Base-by-base conservation (phyloP, 2,113 vertebrate genomes). In the Pangasianodon gigas region DNA sequence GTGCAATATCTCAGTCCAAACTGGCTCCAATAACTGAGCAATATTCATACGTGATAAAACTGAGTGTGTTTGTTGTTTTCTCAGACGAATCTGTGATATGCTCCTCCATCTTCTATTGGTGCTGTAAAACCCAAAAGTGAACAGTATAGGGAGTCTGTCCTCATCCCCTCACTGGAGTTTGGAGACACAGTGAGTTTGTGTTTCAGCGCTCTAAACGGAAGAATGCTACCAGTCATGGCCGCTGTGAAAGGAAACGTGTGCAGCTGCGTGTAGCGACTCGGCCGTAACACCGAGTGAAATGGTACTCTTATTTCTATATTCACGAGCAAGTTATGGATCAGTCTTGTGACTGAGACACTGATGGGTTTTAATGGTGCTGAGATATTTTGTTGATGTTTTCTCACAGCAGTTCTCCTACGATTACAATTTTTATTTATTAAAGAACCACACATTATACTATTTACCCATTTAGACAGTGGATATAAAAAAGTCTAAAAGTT, bases 161-260 rank as follows among this genome's bases (percentile, higher is more conserved):
- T 75, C 56, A 54, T 71, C 91, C 88, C 91, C 90, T 87, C 91
- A 90, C 89, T 91, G 89, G 89, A 77, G 86, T 84, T 88, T 92
- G 83, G 89, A 93, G 88, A 95, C 93, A 95, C 89, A 77, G 87
- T 60, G 89, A 91, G 91, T 88, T 90, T 92, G 92, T 85, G 65
- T 58, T 90, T 84, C 75, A 18, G 44, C 41, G 48, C 90, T 90
- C 88, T 85, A 89, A 48, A 93, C 69, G 71, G 86, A 93, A 92
- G 92, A 93, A 93, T 92, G 87, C 93, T 62, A 89, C 41, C 87
- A 93, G 92, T 86, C 89, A 92, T 91, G 84, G 32, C 77, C 86
- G 85, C 86, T 88, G 62, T 91, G 90, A 93, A 92, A 90, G 89
- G 88, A 85, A n/a, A 48, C 86, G 87, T 90, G 88, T 91, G 91